A percentile compares a stretch with the other conserved stretches of the same genome.
These are phyloP conservation scores for Hiodon alosoides DNA, from an alignment of 2,113 vertebrate species.

Conservation along the genomic window DNA sequence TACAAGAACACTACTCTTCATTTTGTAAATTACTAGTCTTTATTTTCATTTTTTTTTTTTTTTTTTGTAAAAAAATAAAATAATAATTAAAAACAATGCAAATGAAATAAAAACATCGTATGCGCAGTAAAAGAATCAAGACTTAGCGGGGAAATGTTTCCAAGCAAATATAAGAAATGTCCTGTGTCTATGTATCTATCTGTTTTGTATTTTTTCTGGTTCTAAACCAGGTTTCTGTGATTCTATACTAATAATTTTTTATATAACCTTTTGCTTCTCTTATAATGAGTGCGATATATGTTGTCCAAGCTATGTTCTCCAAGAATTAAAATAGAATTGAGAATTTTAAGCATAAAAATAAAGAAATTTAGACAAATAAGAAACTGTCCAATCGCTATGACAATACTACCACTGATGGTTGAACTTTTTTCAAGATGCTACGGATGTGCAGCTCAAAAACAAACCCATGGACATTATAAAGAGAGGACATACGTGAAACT, in stretches of 20 bases:
- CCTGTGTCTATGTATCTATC: constrained; percentile 99
- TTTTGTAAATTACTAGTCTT: constrained; percentile 99
- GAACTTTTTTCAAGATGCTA: constrained; percentile 61
- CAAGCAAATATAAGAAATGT: constrained; percentile 99
- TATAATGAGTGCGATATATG: constrained; percentile 99
- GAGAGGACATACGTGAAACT: constrained; percentile 61
- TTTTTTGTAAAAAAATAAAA: constrained; percentile 77
- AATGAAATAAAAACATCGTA: constrained; percentile 82
- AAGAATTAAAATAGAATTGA: constrained; percentile 99
- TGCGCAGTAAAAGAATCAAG: constrained; percentile 91
- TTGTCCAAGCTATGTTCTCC: constrained; percentile 99
- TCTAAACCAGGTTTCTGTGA: constrained; percentile 99
- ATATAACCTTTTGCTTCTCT: constrained; percentile 99
- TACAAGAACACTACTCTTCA: constrained; percentile 88
- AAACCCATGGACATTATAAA: constrained; percentile 71
- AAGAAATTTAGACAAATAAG: constrained; percentile 95
- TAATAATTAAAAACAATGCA: constrained; percentile 57
- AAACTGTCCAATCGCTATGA: constrained; percentile 86
- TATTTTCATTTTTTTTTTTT: constrained; percentile 98
- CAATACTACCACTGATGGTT: constrained; percentile 75
- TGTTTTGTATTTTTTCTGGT: constrained; percentile 99
- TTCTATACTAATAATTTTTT: constrained; percentile 99
- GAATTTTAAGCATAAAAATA: constrained; percentile 97
- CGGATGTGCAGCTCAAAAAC: constrained; percentile 67
- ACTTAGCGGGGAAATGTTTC: constrained; percentile 97